A percentile compares a stretch with the other conserved stretches of the same genome.
phyloP scores from a whole-genome alignment of 2,888 invertebrate genomes.

The Noctuana brunneofusca region DNA sequence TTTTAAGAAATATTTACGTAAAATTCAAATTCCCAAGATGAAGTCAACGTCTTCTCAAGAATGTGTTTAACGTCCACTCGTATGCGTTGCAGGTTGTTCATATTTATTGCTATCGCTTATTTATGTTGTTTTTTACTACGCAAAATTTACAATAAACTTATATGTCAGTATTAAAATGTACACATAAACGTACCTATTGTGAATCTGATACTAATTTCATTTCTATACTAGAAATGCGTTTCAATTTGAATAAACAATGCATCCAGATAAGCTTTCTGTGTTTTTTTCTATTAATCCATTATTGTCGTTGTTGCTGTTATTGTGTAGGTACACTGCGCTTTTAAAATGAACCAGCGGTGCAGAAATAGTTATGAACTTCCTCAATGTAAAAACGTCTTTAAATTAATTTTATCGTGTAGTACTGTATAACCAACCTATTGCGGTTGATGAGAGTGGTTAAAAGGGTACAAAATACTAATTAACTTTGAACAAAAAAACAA shows the following conservation, averaged over 20 bases:
- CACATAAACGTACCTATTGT: background rate
- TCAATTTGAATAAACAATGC: constrained; percentile 13
- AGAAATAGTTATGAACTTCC: too few relatives aligned
- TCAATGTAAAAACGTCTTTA: too few relatives aligned
- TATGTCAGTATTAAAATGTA: background rate
- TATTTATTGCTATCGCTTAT: constrained; percentile 22
- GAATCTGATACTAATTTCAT: background rate
- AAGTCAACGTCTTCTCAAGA: constrained; percentile 21
- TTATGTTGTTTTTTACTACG: constrained; percentile 5
- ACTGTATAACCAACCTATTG: too few relatives aligned
- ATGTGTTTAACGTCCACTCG: constrained; percentile 8
- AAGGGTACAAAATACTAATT: too few relatives aligned
- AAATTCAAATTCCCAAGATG: background rate
- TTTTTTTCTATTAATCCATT: constrained; percentile 7
- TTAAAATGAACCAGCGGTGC: too few relatives aligned
- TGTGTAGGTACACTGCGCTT: too few relatives aligned
- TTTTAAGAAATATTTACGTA: background rate
- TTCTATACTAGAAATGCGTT: background rate
- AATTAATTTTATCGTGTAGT: too few relatives aligned
- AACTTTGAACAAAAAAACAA: too few relatives aligned
- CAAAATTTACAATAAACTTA: background rate
- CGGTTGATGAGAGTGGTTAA: too few relatives aligned
- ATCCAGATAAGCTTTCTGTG: constrained; percentile 7
- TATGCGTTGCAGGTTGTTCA: constrained; percentile 13
- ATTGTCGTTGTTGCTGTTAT: too few relatives aligned